Conservation (phyloP, 2,113 vertebrate species). For the Scalopus aquaticus region DNA sequence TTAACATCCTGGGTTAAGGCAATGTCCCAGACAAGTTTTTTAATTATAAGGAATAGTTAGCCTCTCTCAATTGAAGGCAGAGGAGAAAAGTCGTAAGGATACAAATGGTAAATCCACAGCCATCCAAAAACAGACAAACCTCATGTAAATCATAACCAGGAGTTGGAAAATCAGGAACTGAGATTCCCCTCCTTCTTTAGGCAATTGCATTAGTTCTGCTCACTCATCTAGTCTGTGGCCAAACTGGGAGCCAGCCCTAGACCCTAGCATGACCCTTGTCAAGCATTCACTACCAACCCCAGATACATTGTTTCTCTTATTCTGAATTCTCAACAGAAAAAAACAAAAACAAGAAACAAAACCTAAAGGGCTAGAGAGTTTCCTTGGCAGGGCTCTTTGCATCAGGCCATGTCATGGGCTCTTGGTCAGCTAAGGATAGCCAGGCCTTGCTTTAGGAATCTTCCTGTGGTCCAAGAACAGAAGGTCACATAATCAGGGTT, state of each 20-base stretch:
- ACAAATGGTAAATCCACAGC: not conserved
- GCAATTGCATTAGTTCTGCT: not conserved
- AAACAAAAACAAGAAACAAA: not conserved
- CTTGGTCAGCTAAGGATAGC: not conserved
- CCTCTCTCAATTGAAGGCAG: not conserved
- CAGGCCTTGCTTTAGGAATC: not conserved
- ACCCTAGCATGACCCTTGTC: not conserved
- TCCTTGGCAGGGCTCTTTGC: not conserved
- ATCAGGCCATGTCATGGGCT: not conserved
- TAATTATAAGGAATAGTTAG: not conserved
- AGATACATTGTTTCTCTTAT: not conserved
- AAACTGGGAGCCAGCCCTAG: not conserved
- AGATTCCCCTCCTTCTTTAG: not conserved
- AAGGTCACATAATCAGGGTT: not conserved
- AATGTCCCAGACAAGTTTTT: not conserved
- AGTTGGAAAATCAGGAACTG: not conserved
- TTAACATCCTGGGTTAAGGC: not conserved
- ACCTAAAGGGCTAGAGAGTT: not conserved
- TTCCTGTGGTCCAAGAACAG: not conserved
- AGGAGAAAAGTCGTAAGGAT: not conserved
- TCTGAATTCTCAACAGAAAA: not conserved
- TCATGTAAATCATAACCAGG: not conserved
- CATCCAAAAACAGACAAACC: not conserved
- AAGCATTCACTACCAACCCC: not conserved
- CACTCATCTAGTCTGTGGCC: not conserved